Evolutionary conservation across 2,113 vertebrate genomes (phyloP), one percentile per base, ranked within the genome.

Genomic region (Eolophus roseicapilla): DNA sequence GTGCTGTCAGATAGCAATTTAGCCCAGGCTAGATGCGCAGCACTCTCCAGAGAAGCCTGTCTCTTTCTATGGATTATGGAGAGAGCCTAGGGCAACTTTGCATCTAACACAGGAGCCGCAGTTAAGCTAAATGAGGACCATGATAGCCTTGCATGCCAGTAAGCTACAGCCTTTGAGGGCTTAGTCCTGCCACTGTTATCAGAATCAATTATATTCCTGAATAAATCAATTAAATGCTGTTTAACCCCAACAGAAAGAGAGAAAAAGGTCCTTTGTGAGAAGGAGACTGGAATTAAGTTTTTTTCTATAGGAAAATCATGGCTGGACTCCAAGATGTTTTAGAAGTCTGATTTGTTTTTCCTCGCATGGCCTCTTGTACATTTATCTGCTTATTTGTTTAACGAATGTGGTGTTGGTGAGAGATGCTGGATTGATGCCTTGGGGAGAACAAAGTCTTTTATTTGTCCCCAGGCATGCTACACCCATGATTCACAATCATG

Each of bases 311-410:
- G 70, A 95, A 96, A 96, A 90, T 86, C 11, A 33, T 95, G 95
- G 53, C 93, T 86, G 57, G 33, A 24, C 78, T 96, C 89, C 95
- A 96, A 87, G 82, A 33, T 2, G 0, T 73, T 84, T 90, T 65
- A 55, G 43, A 89, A 87, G 86, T 68, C 91, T 75, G 81, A 91
- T 95, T 88, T 92, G 79, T 68, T 93, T 95, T 88, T 52, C 52
- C 59, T 92, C 2, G 0, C 55, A 0, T 75, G 31, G 74, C 90
- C 73, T 69, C 60, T 88, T 67, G 43, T 71, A 46, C 80, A 39
- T 88, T 93, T 75, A 31, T 90, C 71, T 95, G 88, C 78, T 96
- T 97, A 92, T 96, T 97, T 97, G 43, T 91, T 91, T 90, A 97
- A 94, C 0, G 18, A 93, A 46, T 65, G 24, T 86, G 81, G 83